A percentile compares a stretch with the other conserved stretches of the same genome.
These are phyloP conservation scores for Sialis lutaria DNA, from an alignment of 2,888 invertebrate species.

Conservation along the genomic window DNA sequence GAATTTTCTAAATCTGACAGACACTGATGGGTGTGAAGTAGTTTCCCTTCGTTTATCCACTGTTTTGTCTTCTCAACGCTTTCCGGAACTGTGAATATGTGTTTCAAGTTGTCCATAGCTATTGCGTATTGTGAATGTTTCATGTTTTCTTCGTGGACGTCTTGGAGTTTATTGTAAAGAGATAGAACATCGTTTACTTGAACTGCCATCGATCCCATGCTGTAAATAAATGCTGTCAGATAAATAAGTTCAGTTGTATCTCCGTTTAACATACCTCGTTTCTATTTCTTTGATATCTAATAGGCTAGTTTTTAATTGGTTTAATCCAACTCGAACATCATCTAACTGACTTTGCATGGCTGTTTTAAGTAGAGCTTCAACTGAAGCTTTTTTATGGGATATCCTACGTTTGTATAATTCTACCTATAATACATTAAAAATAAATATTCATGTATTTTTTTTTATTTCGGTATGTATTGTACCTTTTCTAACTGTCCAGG, in stretches of 20 bases:
- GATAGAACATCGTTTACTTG: conserved; percentile 61
- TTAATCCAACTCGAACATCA: conserved; percentile 85
- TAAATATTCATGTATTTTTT: conserved; percentile 1
- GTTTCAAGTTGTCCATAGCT: conserved; percentile 94
- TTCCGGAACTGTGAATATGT: conserved; percentile 94
- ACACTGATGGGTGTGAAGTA: conserved; percentile 84
- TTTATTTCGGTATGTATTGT: not conserved
- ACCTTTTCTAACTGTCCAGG: conserved; percentile 92
- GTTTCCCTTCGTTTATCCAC: conserved; percentile 86
- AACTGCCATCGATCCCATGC: conserved; percentile 59
- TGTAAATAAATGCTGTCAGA: conserved; percentile 18
- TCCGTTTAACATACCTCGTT: conserved; percentile 24
- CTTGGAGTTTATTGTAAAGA: conserved; percentile 62
- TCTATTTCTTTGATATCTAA: conserved; percentile 65
- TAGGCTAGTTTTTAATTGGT: conserved; percentile 71
- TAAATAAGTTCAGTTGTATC: no score
- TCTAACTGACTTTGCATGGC: conserved; percentile 97
- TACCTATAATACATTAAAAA: conserved; percentile 26
- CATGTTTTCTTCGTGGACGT: conserved; percentile 82
- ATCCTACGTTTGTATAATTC: conserved; percentile 62
- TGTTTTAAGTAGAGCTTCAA: conserved; percentile 91
- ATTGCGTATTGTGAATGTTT: conserved; percentile 94
- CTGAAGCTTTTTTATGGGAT: conserved; percentile 67
- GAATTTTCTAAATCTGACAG: conserved; percentile 92
- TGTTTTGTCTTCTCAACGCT: conserved; percentile 88